Evolutionary conservation across 2,888 invertebrate genomes (phyloP).

Genomic region (Hylaea fasciaria): DNA sequence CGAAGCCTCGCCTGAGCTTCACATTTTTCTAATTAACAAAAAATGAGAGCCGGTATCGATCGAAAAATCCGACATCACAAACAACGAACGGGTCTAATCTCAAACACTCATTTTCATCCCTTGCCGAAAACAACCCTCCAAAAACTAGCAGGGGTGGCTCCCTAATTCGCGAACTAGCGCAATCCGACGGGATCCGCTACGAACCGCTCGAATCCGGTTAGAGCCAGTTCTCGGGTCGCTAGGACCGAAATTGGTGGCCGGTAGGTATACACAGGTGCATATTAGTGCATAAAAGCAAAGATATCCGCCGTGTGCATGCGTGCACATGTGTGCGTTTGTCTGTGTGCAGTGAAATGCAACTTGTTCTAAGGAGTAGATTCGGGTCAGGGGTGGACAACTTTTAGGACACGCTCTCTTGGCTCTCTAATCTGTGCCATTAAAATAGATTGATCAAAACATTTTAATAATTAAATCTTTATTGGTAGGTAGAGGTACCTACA

Average conservation of each 20-base stretch:
- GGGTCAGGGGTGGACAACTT: constrained; percentile 62
- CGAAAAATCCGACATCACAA: constrained; percentile 8
- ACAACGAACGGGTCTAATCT: constrained; percentile 19
- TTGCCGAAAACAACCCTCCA: constrained; percentile 26
- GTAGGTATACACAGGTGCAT: constrained; percentile 60
- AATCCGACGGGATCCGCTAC: constrained; percentile 41
- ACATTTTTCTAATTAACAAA: neutral
- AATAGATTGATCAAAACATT: neutral
- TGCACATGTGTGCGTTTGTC: constrained; percentile 52
- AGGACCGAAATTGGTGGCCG: constrained; percentile 63
- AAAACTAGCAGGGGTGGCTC: constrained; percentile 29
- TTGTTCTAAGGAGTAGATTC: constrained; percentile 81
- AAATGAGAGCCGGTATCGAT: neutral
- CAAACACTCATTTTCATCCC: constrained; percentile 13
- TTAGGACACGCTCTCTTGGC: constrained; percentile 26
- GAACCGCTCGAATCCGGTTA: constrained; percentile 16
- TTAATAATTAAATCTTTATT: too few relatives aligned
- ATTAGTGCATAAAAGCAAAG: constrained; percentile 54
- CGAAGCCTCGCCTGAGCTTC: too few relatives aligned
- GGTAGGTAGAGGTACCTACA: too few relatives aligned
- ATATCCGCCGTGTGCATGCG: constrained; percentile 46
- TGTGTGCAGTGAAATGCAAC: constrained; percentile 77
- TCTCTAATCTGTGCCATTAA: neutral
- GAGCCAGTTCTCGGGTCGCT: constrained; percentile 46
- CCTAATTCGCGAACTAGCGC: constrained; percentile 29